phyloP scores from a whole-genome alignment of 2,888 invertebrate species.

The Sabellastarte sp. region DNA sequence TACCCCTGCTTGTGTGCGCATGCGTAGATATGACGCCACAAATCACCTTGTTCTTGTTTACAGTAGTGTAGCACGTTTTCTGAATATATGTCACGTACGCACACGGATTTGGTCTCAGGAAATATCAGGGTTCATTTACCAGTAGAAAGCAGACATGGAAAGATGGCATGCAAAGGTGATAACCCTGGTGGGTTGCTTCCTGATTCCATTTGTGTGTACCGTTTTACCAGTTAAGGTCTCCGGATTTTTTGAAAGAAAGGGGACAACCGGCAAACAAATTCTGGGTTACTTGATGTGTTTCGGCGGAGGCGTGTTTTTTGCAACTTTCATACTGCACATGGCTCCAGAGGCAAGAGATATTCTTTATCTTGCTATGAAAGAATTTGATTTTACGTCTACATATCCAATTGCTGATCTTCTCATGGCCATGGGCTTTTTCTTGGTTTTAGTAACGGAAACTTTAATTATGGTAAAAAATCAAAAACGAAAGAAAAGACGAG shows the following conservation, averaged over 20 bases:
- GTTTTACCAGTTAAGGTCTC: slow-evolving; percentile 27
- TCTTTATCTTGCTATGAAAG: slow-evolving; percentile 27
- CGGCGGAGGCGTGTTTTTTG: slow-evolving; percentile 55
- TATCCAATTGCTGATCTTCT: slow-evolving; percentile 52
- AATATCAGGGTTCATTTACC: too few relatives aligned
- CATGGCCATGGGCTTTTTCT: slow-evolving; percentile 51
- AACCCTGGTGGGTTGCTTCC: slow-evolving; percentile 22
- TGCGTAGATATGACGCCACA: too few relatives aligned
- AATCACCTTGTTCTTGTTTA: too few relatives aligned
- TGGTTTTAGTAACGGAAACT: slow-evolving; percentile 47
- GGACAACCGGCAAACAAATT: slow-evolving; percentile 22
- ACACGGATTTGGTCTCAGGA: too few relatives aligned
- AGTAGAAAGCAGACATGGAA: too few relatives aligned
- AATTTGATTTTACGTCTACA: slow-evolving; percentile 10
- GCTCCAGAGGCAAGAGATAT: slow-evolving; percentile 49
- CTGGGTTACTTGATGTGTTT: slow-evolving; percentile 44
- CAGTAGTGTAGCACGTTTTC: too few relatives aligned
- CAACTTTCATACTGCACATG: slow-evolving; percentile 53
- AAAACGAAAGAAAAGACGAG: slow-evolving; percentile 12
- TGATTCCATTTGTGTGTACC: slow-evolving; percentile 28
- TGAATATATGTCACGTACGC: too few relatives aligned
- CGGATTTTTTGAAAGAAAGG: slow-evolving; percentile 19
- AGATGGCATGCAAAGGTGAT: slow-evolving; percentile 29
- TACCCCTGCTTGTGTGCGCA: too few relatives aligned
- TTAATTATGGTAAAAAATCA: slow-evolving; percentile 23